Conservation (phyloP, 1,140 invertebrate genomes). For the Brachionus paranguensis region DNA sequence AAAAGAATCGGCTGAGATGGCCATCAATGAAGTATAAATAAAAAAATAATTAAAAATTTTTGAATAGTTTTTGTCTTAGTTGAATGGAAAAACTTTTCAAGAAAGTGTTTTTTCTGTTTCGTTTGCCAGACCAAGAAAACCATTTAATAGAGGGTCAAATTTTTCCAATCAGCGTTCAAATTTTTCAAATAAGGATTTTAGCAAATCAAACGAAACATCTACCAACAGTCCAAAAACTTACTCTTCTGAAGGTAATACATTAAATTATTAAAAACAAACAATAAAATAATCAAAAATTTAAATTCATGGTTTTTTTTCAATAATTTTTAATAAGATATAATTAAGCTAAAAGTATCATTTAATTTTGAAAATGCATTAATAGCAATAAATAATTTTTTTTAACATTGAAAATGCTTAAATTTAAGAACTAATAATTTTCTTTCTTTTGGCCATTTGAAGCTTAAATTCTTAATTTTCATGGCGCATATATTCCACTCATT, state of each 20-base stretch:
- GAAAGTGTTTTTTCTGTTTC: slow-evolving; percentile 27
- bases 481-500: no score
- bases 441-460: no score
- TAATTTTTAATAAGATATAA: no score
- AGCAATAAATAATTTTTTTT: no score
- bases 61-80: background rate
- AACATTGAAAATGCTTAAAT: no score
- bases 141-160: background rate
- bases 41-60: background rate
- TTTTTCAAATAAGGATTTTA: background rate
- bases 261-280: background rate
- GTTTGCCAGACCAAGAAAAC: background rate
- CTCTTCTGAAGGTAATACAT: background rate
- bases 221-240: background rate
- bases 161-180: background rate
- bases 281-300: background rate
- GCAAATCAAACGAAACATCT: background rate
- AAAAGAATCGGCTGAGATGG: slow-evolving; percentile 26
- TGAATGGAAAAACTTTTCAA: slow-evolving; percentile 39
- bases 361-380: no score
- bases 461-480: no score
- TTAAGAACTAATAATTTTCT: no score
- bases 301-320: background rate
- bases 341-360: no score
- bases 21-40: background rate